Conservation (phyloP, 1,140 invertebrate species). For the Lepidotrigona ventralis region DNA sequence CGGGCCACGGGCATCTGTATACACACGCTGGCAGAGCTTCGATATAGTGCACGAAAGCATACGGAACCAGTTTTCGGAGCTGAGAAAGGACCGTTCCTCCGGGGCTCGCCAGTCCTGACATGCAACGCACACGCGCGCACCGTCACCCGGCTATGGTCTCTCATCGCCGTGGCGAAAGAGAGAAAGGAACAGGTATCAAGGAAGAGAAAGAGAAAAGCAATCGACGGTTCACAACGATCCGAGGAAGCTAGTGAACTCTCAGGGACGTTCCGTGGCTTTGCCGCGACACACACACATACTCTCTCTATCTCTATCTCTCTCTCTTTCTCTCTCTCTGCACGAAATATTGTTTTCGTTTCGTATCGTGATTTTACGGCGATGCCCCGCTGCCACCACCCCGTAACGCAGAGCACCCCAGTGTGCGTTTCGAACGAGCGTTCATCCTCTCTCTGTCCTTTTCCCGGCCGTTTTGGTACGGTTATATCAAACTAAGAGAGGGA, state of each 20-base stretch:
- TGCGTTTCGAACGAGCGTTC: background rate
- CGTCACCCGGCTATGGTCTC: constrained; percentile 4
- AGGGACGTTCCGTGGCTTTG: constrained; percentile 47
- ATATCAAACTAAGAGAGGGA: background rate
- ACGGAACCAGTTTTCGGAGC: constrained; percentile 63
- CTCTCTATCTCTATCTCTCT: background rate
- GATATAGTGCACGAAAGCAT: constrained; percentile 55
- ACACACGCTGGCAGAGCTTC: background rate
- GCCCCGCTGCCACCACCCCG: background rate
- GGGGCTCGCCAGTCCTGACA: constrained; percentile 28
- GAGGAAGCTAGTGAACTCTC: constrained; percentile 51
- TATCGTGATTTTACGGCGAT: background rate
- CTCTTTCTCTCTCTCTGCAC: no score
- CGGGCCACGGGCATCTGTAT: background rate
- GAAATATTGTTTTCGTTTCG: constrained; percentile 10
- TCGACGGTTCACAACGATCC: constrained; percentile 24
- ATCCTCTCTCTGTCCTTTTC: background rate
- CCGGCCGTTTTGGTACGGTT: constrained; percentile 7
- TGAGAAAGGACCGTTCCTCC: constrained; percentile 43
- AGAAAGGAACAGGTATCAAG: background rate
- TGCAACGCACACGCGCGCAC: constrained; percentile 46
- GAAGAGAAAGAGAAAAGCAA: background rate
- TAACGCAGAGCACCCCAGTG: background rate
- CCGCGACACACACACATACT: background rate
- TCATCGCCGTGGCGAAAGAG: background rate